Percentiles rank a stretch among this genome's conserved stretches.
Evolutionary conservation across 2,113 vertebrate genomes (phyloP).

Genomic region (Epinephelus moara): DNA sequence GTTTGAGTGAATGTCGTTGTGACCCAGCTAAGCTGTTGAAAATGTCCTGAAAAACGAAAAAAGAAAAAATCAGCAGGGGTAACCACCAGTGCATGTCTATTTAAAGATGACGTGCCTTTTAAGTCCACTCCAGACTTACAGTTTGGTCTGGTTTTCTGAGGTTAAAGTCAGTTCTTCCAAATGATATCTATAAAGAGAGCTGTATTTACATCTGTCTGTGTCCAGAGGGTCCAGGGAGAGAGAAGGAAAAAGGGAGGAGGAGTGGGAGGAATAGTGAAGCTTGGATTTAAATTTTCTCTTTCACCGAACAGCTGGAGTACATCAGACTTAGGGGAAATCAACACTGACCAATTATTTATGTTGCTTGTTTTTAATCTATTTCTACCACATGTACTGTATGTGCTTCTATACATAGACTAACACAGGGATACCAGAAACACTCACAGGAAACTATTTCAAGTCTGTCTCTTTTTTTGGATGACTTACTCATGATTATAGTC

Average conservation of each 20-base stretch:
- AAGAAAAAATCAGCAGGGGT: background rate
- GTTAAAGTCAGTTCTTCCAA: constrained; percentile 36
- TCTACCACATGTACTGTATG: background rate
- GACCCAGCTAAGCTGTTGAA: constrained; percentile 8
- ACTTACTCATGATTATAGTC: constrained; percentile 30
- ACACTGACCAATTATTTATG: constrained; percentile 6
- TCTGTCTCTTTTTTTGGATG: background rate
- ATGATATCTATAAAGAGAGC: constrained; percentile 56
- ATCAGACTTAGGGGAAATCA: constrained; percentile 34
- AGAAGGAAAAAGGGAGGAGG: constrained; percentile 25
- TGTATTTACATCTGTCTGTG: constrained; percentile 48
- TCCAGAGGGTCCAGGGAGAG: constrained; percentile 43
- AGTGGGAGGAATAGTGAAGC: constrained; percentile 34
- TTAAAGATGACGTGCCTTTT: constrained; percentile 25
- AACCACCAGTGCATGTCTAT: constrained; percentile 25
- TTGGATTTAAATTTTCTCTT: constrained; percentile 29
- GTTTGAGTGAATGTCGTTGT: background rate
- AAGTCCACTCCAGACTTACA: background rate
- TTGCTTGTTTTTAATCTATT: constrained; percentile 16
- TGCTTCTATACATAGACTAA: constrained; percentile 9
- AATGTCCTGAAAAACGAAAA: background rate
- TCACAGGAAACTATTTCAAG: constrained; percentile 23
- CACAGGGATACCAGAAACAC: background rate
- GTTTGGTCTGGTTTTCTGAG: constrained; percentile 40
- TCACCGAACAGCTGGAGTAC: constrained; percentile 47